These are phyloP conservation scores for Lanius collurio DNA, from an alignment of 2,113 vertebrate genomes.

Conservation along the genomic window DNA sequence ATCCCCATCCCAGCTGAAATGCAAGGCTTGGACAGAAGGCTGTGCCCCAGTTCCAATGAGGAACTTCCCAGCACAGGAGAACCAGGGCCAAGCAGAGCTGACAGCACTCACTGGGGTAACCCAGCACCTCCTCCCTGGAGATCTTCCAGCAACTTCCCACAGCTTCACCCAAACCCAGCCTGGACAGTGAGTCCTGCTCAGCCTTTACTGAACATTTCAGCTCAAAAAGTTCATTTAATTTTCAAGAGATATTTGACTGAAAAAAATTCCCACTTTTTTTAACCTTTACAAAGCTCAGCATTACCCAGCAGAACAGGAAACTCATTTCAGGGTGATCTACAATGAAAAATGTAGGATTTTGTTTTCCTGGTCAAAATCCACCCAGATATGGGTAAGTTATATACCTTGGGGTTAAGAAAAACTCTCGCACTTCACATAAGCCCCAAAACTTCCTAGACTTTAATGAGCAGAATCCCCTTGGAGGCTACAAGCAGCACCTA, in stretches of 20 bases:
- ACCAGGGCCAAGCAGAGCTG: background rate
- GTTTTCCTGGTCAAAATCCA: background rate
- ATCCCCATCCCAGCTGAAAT: background rate
- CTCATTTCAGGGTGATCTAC: background rate
- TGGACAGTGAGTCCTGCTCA: background rate
- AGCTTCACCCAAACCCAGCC: background rate
- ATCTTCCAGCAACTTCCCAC: background rate
- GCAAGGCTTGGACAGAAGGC: background rate
- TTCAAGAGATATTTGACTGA: background rate
- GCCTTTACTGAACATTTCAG: background rate
- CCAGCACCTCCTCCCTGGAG: background rate
- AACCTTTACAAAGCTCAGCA: background rate
- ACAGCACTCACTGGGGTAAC: background rate
- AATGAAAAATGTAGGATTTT: background rate
- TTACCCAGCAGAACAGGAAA: background rate
- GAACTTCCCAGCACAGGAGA: background rate
- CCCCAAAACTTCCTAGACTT: background rate
- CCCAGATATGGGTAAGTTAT: background rate
- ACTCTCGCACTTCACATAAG: background rate
- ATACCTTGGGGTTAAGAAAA: background rate
- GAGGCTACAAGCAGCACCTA: background rate
- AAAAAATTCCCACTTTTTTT: background rate
- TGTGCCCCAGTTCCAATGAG: rapidly evolving
- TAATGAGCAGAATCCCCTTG: background rate
- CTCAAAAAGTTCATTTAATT: background rate